Evolutionary conservation across 37 sponge, comb jelly and placozoan species (phyloP), one percentile per base, ranked within the genome.

Genomic region (Cliona cf. orientalis): DNA sequence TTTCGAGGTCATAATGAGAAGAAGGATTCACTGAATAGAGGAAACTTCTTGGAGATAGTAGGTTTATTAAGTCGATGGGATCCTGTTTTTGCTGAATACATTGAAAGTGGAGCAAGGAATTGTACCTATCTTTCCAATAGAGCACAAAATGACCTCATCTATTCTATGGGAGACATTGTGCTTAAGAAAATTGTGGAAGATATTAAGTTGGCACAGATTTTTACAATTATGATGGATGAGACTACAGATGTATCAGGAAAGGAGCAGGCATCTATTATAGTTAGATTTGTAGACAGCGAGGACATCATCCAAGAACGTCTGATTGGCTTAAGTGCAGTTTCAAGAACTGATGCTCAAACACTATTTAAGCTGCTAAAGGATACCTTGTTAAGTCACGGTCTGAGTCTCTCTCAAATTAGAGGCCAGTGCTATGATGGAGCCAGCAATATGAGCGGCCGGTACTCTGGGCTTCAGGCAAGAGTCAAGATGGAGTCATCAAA

Each of bases 11-110:
- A 49, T 49, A 49, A 49, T 49, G 53, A 49, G 14, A 49, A 49
- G 14, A 49, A 49, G n/a, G n/a, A n/a, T n/a, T n/a, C n/a, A n/a
- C n/a, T n/a, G n/a, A 86, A 86, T 59, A 78, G 57, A 69, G 86
- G 86, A 36, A 80, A 87, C 37, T 80, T 84, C 35, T 34, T 62
- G 40, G 76, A 75, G 77, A n/a, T 84, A 57, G 35, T 86, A 28
- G 25, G 11, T 9, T 22, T 86, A 36, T 42, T 86, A 46, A 69
- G 63, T n/a, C 82, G 80, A 32, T 78, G 80, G 68, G 87, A 86
- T 46, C 78, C 64, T 42, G 65, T 79, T n/a, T 63, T 86, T 42
- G 63, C 63, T 25, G 26, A 61, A n/a, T 49, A 49, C 55, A 49
- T 49, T 11, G 55, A 49, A 49, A 49, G 55, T 49, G 55, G 63